Conservation (phyloP, 2,888 invertebrate species). For the Machimus rusticus region DNA sequence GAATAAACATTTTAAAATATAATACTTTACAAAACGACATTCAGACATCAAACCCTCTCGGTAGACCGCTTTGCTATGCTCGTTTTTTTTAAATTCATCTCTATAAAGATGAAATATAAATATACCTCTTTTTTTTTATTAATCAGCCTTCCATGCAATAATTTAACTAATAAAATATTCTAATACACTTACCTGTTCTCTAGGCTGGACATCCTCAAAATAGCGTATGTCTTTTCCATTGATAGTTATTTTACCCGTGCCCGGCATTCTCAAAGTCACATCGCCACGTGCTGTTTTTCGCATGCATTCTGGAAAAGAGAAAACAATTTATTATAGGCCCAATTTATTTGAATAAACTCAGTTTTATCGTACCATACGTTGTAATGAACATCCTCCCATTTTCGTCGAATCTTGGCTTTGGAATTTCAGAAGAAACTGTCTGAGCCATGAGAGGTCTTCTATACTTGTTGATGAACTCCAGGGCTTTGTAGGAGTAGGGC, state of each 20-base stretch:
- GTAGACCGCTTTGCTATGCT: no score
- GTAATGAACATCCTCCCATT: slow-evolving; percentile 77
- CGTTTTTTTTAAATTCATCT: no score
- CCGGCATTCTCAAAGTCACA: slow-evolving; percentile 82
- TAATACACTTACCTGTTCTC: slow-evolving; percentile 77
- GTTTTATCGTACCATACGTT: slow-evolving; percentile 67
- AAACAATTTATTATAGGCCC: not conserved
- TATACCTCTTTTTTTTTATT: no score
- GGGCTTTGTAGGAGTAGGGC: slow-evolving; percentile 74
- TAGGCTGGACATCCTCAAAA: slow-evolving; percentile 74
- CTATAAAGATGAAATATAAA: no score
- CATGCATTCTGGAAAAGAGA: slow-evolving; percentile 67
- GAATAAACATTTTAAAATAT: no score
- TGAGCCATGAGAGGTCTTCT: slow-evolving; percentile 69
- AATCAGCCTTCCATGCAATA: not conserved
- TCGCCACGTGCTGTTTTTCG: slow-evolving; percentile 77
- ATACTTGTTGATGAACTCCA: slow-evolving; percentile 78
- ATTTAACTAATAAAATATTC: not conserved
- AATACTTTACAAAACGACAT: no score
- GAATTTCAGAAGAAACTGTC: slow-evolving; percentile 69
- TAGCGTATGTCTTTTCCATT: slow-evolving; percentile 82
- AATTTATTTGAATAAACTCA: not conserved
- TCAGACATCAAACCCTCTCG: no score
- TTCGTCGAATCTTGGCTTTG: slow-evolving; percentile 73
- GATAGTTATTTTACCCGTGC: slow-evolving; percentile 82